These are phyloP conservation scores for Parus major DNA, from an alignment of 2,113 vertebrate genomes.

Conservation along the genomic window DNA sequence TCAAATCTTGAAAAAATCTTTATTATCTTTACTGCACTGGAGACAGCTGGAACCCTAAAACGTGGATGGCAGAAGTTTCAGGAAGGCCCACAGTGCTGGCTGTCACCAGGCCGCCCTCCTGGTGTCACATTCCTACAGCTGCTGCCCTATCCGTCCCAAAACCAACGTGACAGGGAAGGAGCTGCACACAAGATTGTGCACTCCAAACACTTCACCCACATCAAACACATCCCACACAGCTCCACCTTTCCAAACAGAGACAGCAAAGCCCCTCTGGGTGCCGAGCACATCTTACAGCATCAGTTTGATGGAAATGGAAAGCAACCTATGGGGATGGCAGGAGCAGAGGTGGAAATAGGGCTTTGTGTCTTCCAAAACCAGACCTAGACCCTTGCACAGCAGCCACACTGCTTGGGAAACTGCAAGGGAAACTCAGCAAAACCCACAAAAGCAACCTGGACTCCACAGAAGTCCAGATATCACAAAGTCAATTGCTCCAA, in stretches of 20 bases:
- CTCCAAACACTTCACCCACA: background rate
- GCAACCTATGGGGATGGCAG: fast-evolving
- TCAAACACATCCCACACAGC: background rate
- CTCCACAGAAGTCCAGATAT: background rate
- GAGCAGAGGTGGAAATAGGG: background rate
- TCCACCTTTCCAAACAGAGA: background rate
- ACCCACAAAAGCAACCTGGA: background rate
- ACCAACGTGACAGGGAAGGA: fast-evolving
- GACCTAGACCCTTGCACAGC: fast-evolving
- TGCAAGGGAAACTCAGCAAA: background rate
- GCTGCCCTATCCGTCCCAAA: background rate
- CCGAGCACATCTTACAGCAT: background rate
- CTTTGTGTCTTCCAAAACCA: background rate
- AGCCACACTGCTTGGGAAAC: background rate
- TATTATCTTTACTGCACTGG: background rate
- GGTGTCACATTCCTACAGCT: fast-evolving
- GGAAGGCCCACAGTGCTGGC: background rate
- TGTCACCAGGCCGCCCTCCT: background rate
- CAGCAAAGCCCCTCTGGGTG: background rate
- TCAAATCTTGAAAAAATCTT: fast-evolving
- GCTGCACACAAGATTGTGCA: fast-evolving
- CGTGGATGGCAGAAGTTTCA: fast-evolving
- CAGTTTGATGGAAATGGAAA: background rate
- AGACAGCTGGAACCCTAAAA: background rate
- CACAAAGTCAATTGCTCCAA: background rate